Percentiles rank a stretch among this genome's conserved stretches.
Evolutionary conservation across 23 tunicate genomes (phyloP).

Genomic region (Phallusia fumigata): DNA sequence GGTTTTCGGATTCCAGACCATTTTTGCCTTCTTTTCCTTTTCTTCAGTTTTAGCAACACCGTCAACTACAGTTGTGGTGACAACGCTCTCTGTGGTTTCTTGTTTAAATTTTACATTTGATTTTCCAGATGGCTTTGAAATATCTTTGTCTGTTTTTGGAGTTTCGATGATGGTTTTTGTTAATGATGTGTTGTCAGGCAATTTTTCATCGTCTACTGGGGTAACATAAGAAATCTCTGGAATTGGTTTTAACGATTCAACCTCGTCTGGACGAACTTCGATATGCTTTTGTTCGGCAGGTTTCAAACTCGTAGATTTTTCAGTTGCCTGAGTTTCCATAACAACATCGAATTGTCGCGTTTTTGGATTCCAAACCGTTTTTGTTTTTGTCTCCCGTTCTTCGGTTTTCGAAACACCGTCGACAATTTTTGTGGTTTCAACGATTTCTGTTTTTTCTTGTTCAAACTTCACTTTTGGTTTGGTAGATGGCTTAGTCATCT

Average conservation of each 20-base stretch:
- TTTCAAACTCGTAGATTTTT: too few relatives aligned
- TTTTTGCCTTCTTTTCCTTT: neutral
- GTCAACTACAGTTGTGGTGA: conserved; percentile 10
- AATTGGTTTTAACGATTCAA: too few relatives aligned
- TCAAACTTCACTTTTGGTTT: neutral
- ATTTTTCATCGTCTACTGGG: too few relatives aligned
- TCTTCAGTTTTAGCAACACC: neutral
- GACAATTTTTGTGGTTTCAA: neutral
- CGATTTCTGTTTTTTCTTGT: neutral
- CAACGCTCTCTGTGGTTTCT: neutral
- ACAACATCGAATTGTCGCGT: too few relatives aligned
- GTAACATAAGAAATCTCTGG: too few relatives aligned
- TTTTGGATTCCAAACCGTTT: neutral
- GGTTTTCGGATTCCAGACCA: conserved; percentile 42
- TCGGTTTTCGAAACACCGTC: neutral
- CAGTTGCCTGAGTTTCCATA: too few relatives aligned
- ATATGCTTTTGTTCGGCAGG: too few relatives aligned
- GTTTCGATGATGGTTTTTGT: too few relatives aligned
- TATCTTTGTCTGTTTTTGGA: too few relatives aligned
- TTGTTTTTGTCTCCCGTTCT: neutral
- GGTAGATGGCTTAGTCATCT: neutral
- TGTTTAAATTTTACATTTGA: neutral
- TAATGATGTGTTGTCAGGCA: too few relatives aligned
- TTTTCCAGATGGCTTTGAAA: too few relatives aligned
- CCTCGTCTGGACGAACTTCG: too few relatives aligned